Evolutionary conservation across 2,888 invertebrate genomes (phyloP), one percentile per base, ranked within the genome.

Genomic region (Diarsia mendica): DNA sequence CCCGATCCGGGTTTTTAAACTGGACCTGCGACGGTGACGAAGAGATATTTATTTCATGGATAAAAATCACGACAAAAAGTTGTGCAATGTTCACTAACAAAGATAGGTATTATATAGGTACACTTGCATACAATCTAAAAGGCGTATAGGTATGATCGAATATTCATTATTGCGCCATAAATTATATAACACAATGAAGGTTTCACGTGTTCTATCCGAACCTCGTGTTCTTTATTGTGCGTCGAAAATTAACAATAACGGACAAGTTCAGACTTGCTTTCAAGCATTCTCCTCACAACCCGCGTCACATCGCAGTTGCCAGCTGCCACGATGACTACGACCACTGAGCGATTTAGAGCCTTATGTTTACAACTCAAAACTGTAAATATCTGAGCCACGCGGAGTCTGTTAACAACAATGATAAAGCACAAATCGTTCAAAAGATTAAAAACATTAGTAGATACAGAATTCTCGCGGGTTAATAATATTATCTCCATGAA

Each of bases 211-310:
- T 64, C 23, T 9, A 46, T 46, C 10, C 10, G 0, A 18, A 5
- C 2, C 9, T 60, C 33, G 60, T 33, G 60, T 18, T 18, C 4
- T 60, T 60, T n/a, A n/a, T n/a, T 60, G 18, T 28, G 58, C 28
- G 58, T 18, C 28, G 58, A 9, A 28, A 28, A 60, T 58, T 28
- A 28, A 8, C 1, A 28, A 11, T 0, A 28, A 28, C 28, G 33
- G 46, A 20, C 65, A 49, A 66, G 66, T 64, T 46, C 64, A 64
- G 1, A 64, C 46, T 64, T 64, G 64, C 46, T 64, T 46, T 18
- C 23, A 64, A 64, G 18, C 9, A 60, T 9, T 18, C 9, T 28
- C 28, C 15, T 4, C 18, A 18, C 33, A 23, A 33, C 10, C 2
- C 9, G 9, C 58, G 4, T 18, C 3, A 18, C 58, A 5, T 18